Conservation (phyloP, 2,797 vertebrate genomes). For the Phataginus tricuspis region DNA sequence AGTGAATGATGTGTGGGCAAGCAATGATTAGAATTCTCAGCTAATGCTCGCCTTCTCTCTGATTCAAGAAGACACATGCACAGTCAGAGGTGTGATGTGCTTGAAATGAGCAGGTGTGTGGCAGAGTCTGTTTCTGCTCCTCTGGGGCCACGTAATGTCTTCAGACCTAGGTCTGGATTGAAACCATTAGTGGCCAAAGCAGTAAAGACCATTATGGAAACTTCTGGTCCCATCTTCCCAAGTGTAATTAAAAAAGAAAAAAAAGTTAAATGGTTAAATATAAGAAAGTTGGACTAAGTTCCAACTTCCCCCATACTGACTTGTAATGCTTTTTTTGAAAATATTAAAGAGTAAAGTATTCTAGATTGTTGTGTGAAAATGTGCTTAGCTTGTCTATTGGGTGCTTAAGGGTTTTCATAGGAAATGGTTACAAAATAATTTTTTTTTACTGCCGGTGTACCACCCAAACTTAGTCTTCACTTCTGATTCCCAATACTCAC, state of each 20-base stretch:
- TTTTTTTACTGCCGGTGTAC: not conserved
- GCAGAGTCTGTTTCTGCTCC: not conserved
- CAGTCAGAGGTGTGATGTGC: not conserved
- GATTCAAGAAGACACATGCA: not conserved
- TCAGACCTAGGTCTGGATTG: not conserved
- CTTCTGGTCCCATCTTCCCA: not conserved
- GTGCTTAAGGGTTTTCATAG: not conserved
- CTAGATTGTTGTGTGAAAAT: not conserved
- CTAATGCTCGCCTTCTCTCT: not conserved
- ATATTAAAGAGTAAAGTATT: not conserved
- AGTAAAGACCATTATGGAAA: not conserved
- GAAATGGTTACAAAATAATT: not conserved
- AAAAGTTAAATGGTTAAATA: not conserved
- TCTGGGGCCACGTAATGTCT: not conserved
- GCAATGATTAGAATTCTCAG: not conserved
- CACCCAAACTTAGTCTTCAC: not conserved
- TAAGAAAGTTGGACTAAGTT: not conserved
- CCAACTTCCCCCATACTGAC: not conserved
- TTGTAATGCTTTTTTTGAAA: not conserved
- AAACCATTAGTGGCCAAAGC: not conserved
- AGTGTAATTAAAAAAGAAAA: not conserved
- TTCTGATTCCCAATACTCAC: not conserved
- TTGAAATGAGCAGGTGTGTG: not conserved
- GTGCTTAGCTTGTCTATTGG: not conserved
- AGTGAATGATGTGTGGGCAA: not conserved